Evolutionary conservation across 1,140 invertebrate species (phyloP).

Genomic region (Leptinotarsa defecta): DNA sequence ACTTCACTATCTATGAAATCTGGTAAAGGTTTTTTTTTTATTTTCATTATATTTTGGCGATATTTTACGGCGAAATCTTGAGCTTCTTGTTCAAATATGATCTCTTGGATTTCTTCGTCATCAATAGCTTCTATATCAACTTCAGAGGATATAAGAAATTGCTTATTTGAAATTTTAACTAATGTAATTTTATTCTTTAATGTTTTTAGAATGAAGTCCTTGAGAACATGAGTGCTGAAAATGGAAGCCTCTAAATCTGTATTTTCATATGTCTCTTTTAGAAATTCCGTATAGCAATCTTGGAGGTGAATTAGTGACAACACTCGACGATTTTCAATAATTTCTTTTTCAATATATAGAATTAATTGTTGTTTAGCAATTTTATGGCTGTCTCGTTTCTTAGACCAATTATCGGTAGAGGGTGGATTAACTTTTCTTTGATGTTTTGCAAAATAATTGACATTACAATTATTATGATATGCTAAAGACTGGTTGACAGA

Average conservation of each 20-base stretch:
- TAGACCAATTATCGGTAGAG: not conserved
- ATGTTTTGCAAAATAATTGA: slow-evolving; percentile 21
- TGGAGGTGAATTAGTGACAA: slow-evolving; percentile 13
- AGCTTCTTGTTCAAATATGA: slow-evolving; percentile 35
- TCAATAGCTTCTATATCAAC: slow-evolving; percentile 36
- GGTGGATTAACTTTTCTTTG: slow-evolving; percentile 21
- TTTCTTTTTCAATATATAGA: slow-evolving; percentile 20
- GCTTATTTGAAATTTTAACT: slow-evolving; percentile 31
- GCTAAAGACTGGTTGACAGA: slow-evolving; percentile 7
- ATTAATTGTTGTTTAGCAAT: slow-evolving; percentile 20
- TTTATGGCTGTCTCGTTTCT: slow-evolving; percentile 13
- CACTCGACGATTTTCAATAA: slow-evolving; percentile 18
- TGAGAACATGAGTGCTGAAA: slow-evolving; percentile 29
- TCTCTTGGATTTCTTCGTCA: slow-evolving; percentile 37
- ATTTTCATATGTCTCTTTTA: slow-evolving; percentile 30
- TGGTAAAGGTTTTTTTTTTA: slow-evolving; percentile 28
- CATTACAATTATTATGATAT: slow-evolving; percentile 12
- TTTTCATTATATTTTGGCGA: slow-evolving; percentile 19
- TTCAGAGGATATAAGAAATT: slow-evolving; percentile 33
- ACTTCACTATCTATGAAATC: slow-evolving; percentile 24
- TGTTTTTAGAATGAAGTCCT: slow-evolving; percentile 28
- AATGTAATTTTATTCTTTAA: slow-evolving; percentile 35
- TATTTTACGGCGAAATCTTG: slow-evolving; percentile 9
- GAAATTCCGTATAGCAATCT: slow-evolving; percentile 20
- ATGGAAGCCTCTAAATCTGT: slow-evolving; percentile 30